Conservation (phyloP, 35 echinoderm and acorn worm genomes). For the Heliocidaris tuberculata region DNA sequence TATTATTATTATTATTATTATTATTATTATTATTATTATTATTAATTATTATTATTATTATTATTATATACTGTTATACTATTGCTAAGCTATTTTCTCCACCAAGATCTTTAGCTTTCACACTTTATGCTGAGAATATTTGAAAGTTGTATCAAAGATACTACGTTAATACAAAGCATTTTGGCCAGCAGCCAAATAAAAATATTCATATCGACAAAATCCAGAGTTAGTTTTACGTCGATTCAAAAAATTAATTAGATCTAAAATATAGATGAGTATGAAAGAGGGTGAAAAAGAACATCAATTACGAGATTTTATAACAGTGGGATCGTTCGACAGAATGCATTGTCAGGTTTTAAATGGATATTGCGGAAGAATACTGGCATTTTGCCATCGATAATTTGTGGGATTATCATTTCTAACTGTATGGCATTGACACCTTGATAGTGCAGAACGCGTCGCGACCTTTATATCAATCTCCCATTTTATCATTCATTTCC, state of each 20-base stretch:
- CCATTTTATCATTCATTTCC: neutral
- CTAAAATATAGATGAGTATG: neutral
- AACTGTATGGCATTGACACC: neutral
- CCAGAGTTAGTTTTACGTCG: neutral
- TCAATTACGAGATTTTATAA: neutral
- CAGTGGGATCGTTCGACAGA: neutral
- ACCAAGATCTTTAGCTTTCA: no score
- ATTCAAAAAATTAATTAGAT: neutral
- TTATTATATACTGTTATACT: no score
- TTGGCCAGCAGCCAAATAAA: no score
- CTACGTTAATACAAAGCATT: no score
- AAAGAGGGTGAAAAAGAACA: neutral
- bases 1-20: no score
- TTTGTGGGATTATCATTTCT: neutral
- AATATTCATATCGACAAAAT: neutral
- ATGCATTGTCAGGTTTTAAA: neutral
- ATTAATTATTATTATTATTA: no score
- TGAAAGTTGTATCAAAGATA: no score
- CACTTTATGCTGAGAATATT: no score
- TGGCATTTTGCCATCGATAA: neutral
- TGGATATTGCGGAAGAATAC: neutral
- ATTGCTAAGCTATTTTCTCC: no score
- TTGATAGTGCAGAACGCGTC: neutral
- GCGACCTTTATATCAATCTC: neutral
- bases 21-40: no score